Evolutionary conservation across 2,797 vertebrate species (phyloP).

Genomic region (Acomys russatus): DNA sequence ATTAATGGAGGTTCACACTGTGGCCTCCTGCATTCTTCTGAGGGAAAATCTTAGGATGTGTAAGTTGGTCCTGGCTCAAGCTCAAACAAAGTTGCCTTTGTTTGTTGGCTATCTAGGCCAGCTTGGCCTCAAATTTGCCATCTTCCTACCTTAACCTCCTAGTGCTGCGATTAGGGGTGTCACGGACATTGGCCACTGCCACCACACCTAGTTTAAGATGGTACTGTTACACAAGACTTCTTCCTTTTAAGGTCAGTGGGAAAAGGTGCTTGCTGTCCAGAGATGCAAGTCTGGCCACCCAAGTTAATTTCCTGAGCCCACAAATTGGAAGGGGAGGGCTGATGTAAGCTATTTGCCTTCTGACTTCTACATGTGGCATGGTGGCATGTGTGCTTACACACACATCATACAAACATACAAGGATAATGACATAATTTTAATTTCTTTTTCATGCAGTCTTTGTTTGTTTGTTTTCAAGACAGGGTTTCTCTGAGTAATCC

Average conservation of each 20-base stretch:
- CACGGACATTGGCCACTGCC: neutral
- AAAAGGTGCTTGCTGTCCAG: neutral
- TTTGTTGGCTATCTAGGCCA: neutral
- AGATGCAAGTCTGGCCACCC: neutral
- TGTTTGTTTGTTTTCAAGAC: neutral
- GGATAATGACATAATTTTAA: too few species aligned
- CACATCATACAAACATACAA: too few species aligned
- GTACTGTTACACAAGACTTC: neutral
- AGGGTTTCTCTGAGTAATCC: neutral
- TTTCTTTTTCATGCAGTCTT: too few species aligned
- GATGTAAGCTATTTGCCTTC: neutral
- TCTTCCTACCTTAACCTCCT: neutral
- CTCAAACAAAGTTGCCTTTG: neutral
- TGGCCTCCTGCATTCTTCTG: neutral
- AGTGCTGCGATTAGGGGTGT: neutral
- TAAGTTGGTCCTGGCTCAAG: neutral
- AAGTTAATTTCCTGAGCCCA: neutral
- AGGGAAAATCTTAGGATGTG: neutral
- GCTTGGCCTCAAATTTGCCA: neutral
- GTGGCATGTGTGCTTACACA: too few species aligned
- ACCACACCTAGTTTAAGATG: neutral
- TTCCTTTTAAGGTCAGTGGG: neutral
- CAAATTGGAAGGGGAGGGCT: neutral
- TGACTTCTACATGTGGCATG: neutral
- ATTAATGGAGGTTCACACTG: neutral